Evolutionary conservation across 2,113 vertebrate species (phyloP).

Genomic region (Galemys pyrenaicus): DNA sequence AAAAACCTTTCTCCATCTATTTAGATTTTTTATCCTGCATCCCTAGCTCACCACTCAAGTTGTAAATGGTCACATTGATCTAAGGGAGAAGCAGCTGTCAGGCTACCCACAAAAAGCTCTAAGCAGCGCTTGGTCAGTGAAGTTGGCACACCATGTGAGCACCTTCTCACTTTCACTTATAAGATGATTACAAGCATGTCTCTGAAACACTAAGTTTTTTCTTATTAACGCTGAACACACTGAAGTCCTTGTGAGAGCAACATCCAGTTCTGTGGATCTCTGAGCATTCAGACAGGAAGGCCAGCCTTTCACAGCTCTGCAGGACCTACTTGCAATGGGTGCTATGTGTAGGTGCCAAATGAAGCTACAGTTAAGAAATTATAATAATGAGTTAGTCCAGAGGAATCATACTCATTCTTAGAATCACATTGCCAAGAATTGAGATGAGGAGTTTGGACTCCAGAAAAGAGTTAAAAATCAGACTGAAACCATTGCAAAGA

Average conservation of each 20-base stretch:
- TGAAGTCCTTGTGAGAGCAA: background rate
- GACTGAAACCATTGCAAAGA: background rate
- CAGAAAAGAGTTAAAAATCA: conserved; percentile 21
- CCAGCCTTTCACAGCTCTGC: background rate
- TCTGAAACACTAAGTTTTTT: background rate
- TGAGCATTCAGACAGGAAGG: background rate
- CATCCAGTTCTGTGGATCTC: background rate
- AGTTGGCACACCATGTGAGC: background rate
- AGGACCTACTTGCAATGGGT: background rate
- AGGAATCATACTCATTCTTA: background rate
- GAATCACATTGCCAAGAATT: background rate
- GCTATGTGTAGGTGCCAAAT: background rate
- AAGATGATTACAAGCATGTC: background rate
- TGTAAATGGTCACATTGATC: background rate
- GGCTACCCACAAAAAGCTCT: background rate
- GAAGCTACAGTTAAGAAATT: conserved; percentile 19
- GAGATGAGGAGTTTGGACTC: background rate
- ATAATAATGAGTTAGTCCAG: background rate
- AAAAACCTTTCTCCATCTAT: background rate
- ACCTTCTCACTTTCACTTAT: background rate
- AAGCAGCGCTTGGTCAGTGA: background rate
- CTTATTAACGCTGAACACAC: background rate
- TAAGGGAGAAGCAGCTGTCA: background rate
- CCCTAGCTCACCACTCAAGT: background rate
- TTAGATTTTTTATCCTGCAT: background rate